These are phyloP conservation scores for Notothenia coriiceps DNA, from an alignment of 2,113 vertebrate species.

Conservation along the genomic window DNA sequence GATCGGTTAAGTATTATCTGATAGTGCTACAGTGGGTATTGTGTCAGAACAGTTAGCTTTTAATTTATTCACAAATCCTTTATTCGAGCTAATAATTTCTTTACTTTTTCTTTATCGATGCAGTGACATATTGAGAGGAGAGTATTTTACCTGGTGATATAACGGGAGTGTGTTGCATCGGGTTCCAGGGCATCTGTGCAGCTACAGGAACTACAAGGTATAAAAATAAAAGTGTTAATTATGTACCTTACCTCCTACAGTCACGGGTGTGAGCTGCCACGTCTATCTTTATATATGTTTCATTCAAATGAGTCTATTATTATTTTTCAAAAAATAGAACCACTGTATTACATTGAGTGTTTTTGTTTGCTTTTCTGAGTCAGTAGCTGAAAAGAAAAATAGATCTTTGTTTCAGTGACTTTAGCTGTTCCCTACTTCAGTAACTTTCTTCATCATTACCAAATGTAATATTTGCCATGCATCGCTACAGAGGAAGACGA, in stretches of 20 bases:
- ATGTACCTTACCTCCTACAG: background rate
- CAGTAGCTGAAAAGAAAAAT: background rate
- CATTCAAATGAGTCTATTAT: background rate
- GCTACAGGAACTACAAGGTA: conserved; percentile 61
- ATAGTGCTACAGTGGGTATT: no score
- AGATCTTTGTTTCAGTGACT: background rate
- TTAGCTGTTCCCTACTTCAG: background rate
- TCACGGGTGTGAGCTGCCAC: background rate
- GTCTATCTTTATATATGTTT: conserved; percentile 4
- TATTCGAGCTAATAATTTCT: background rate
- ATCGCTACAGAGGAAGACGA: conserved; percentile 3
- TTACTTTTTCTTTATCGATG: background rate
- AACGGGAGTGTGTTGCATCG: conserved; percentile 38
- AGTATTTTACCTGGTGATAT: conserved; percentile 73
- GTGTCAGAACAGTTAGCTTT: no score
- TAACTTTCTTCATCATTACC: background rate
- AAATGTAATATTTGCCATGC: conserved; percentile 9
- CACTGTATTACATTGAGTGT: background rate
- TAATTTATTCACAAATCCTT: background rate
- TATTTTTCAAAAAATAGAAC: background rate
- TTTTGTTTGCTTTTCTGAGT: background rate
- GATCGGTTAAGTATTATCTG: no score
- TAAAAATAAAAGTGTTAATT: conserved; percentile 2
- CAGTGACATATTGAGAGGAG: background rate
- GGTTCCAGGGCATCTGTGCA: conserved; percentile 69